A percentile compares a stretch with the other conserved stretches of the same genome.
Evolutionary conservation across 2,888 invertebrate species (phyloP).

Genomic region (Hirudinaria manillensis): DNA sequence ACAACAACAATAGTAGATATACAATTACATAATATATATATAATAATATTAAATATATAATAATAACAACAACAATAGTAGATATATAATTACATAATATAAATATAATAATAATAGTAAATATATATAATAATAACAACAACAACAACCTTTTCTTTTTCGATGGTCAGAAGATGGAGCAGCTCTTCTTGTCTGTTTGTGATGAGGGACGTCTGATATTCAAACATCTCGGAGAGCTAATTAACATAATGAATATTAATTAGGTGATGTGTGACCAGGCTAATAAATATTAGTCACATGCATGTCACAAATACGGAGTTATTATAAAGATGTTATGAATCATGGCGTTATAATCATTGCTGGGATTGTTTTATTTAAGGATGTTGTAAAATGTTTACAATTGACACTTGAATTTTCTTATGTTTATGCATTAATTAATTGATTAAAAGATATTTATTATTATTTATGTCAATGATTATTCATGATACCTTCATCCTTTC

Average conservation of each 20-base stretch:
- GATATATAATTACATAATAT: too few species aligned
- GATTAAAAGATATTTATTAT: slow-evolving; percentile 18
- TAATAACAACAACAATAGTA: too few species aligned
- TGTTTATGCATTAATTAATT: slow-evolving; percentile 23
- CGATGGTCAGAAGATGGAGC: neutral
- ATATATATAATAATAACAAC: too few species aligned
- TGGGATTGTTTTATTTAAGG: too few species aligned
- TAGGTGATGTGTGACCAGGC: neutral
- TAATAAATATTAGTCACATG: neutral
- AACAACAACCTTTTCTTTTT: neutral
- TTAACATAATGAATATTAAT: neutral
- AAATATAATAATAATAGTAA: too few species aligned
- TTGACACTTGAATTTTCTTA: too few species aligned
- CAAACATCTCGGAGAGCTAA: neutral
- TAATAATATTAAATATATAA: too few species aligned
- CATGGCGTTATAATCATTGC: too few species aligned
- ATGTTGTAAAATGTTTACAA: too few species aligned
- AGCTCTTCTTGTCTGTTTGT: neutral
- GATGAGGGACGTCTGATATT: neutral
- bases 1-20: too few species aligned
- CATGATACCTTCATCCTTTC: slow-evolving; percentile 13
- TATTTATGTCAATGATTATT: slow-evolving; percentile 29
- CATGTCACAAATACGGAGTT: neutral
- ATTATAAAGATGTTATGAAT: too few species aligned
- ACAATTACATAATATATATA: too few species aligned